Percentiles rank a stretch among this genome's conserved stretches.
Conservation (phyloP, 2,113 vertebrate species). For the Aramus guarauna region DNA sequence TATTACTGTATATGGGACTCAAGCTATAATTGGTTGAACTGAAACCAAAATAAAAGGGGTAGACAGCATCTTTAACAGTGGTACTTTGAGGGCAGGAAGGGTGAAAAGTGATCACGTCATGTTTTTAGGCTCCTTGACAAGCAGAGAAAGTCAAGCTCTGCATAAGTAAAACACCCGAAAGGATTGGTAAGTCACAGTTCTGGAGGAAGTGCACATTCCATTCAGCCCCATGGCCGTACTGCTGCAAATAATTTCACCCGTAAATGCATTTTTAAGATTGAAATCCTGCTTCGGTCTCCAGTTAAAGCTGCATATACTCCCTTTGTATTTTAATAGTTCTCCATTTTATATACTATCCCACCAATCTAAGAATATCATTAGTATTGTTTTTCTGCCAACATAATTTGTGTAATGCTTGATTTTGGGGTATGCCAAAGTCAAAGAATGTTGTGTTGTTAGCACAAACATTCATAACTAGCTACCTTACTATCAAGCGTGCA, state of each 20-base stretch:
- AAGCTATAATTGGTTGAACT: neutral
- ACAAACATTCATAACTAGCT: neutral
- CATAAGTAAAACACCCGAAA: neutral
- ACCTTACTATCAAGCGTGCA: neutral
- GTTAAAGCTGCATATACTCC: neutral
- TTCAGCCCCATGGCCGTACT: neutral
- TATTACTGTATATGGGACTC: neutral
- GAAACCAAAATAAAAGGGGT: neutral
- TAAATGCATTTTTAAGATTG: neutral
- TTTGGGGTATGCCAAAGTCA: neutral
- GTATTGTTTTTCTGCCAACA: neutral
- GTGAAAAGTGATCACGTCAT: neutral
- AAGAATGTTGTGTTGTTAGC: neutral
- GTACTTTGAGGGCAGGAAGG: neutral
- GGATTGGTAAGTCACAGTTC: neutral
- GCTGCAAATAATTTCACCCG: neutral
- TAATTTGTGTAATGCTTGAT: neutral
- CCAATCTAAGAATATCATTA: neutral
- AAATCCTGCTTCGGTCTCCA: neutral
- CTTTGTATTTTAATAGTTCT: neutral
- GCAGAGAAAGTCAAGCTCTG: neutral
- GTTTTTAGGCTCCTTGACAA: neutral
- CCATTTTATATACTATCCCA: neutral
- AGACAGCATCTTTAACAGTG: neutral
- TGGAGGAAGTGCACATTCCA: neutral